Conservation (phyloP, 2,113 vertebrate species). For the Riparia riparia region DNA sequence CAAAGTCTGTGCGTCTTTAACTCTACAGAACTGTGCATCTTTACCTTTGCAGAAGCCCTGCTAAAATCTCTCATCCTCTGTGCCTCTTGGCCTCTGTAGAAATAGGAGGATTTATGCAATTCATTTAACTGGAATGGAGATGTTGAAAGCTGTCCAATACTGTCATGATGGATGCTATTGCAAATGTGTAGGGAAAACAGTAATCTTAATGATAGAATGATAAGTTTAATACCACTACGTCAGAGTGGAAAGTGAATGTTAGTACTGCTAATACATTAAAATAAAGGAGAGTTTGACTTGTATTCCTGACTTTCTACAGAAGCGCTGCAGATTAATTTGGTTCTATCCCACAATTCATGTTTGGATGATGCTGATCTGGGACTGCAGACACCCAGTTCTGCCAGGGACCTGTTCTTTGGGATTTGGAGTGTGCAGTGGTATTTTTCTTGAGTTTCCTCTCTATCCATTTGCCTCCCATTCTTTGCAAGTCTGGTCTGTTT, state of each 20-base stretch:
- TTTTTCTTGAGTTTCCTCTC: neutral
- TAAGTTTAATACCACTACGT: slow-evolving; percentile 15
- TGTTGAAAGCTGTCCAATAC: slow-evolving; percentile 29
- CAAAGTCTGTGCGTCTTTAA: neutral
- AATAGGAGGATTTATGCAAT: slow-evolving; percentile 35
- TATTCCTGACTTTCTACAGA: neutral
- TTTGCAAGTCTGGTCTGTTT: neutral
- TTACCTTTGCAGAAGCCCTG: neutral
- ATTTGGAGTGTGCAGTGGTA: neutral
- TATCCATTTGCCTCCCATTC: neutral
- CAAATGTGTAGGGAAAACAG: slow-evolving; percentile 36
- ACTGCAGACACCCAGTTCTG: neutral
- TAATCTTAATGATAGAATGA: slow-evolving; percentile 41
- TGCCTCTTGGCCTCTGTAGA: neutral
- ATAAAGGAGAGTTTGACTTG: slow-evolving; percentile 9
- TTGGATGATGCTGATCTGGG: neutral
- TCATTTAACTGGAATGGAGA: slow-evolving; percentile 33
- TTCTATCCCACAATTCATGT: neutral
- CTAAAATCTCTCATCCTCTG: neutral
- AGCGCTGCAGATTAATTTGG: neutral
- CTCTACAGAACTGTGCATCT: neutral
- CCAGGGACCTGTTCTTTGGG: neutral
- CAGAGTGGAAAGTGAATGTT: neutral
- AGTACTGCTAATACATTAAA: neutral
- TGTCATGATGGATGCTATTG: slow-evolving; percentile 31